These are phyloP conservation scores for Eueremaeus valkanovi DNA, from an alignment of 2,888 invertebrate species.

Conservation along the genomic window DNA sequence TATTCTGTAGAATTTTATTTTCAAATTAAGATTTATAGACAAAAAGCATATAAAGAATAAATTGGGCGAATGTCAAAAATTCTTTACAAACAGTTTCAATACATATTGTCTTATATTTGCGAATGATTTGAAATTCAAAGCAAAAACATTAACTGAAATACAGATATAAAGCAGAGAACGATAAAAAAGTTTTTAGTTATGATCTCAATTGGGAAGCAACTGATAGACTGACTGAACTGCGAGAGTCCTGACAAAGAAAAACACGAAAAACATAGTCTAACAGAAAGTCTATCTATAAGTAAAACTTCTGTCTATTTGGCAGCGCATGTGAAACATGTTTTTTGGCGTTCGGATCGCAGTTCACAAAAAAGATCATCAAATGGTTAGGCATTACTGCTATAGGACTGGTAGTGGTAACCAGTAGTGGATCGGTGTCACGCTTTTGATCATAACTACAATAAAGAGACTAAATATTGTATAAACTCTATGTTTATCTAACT, in stretches of 20 bases:
- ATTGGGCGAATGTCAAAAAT: too few relatives aligned
- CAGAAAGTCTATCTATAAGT: neutral
- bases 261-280: neutral
- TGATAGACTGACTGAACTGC: neutral
- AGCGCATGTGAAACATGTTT: neutral
- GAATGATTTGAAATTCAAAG: too few relatives aligned
- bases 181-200: neutral
- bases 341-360: neutral
- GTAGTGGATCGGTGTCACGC: neutral
- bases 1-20: too few relatives aligned
- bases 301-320: neutral
- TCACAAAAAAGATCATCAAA: neutral
- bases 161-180: neutral
- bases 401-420: neutral
- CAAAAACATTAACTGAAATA: too few relatives aligned
- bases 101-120: too few relatives aligned
- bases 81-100: too few relatives aligned
- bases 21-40: too few relatives aligned
- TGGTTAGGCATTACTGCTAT: neutral
- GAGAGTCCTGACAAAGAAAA: neutral
- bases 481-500: too few relatives aligned
- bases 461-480: too few relatives aligned
- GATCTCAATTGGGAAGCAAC: neutral
- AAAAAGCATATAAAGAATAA: too few relatives aligned
- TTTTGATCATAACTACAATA: neutral